Evolutionary conservation across 2,888 invertebrate species (phyloP).

Genomic region (Trichacis sp.): DNA sequence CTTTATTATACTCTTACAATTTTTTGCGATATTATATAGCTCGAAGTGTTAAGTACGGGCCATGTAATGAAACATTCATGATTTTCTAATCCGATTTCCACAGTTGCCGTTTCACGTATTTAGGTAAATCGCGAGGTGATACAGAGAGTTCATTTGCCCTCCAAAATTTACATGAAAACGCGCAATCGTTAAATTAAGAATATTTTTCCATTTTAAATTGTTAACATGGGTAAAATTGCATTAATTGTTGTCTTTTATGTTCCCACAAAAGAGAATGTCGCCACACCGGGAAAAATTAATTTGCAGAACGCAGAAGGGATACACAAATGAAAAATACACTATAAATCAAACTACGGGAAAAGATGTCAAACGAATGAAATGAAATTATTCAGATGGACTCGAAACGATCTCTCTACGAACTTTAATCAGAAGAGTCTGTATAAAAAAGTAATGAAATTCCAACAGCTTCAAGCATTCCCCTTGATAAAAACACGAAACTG

Average conservation of each 20-base stretch:
- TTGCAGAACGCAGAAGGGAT: not conserved
- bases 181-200: too few relatives aligned
- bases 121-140: too few relatives aligned
- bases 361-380: conserved; percentile 2
- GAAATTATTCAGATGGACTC: conserved; percentile 7
- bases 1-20: too few relatives aligned
- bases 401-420: conserved; percentile 2
- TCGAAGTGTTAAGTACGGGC: too few relatives aligned
- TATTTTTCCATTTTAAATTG: too few relatives aligned
- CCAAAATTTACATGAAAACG: not conserved
- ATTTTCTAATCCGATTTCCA: not conserved
- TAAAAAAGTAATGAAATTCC: conserved; percentile 14
- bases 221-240: too few relatives aligned
- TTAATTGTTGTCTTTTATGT: too few relatives aligned
- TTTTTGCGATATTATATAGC: too few relatives aligned
- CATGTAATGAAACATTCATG: not conserved
- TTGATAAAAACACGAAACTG: conserved; percentile 1
- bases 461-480: conserved; percentile 7
- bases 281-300: not conserved
- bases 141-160: not conserved
- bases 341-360: not conserved
- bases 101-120: too few relatives aligned
- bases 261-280: too few relatives aligned
- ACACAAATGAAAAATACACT: not conserved
- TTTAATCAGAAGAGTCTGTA: conserved; percentile 8